Evolutionary conservation across 2,797 vertebrate genomes (phyloP), one percentile per base, ranked within the genome.

Genomic region (Apodemus agrarius): DNA sequence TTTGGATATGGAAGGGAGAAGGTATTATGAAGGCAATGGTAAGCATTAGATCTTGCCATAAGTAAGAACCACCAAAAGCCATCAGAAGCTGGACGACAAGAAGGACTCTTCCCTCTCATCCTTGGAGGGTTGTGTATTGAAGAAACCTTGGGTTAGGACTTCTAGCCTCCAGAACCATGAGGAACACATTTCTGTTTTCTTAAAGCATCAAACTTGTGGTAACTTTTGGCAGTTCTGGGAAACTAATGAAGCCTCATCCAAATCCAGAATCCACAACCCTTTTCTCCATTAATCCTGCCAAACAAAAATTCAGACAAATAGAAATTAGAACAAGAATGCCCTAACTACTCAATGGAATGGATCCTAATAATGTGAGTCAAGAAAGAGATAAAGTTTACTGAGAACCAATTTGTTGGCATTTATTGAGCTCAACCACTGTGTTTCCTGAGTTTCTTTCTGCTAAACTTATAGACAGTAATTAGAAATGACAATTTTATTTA

Each of bases 401-500:
- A 46, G 63, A 40, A 75, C 31, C 4, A 40, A 67, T 81, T 87
- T 89, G 6, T 10, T 89, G 34, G 82, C 9, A 67, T 82, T 37
- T 5, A 31, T 93, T 63, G 61, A 80, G 81, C 12, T 84, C 74
- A 92, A 72, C 74, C n/a, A 40, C 10, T 90, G 0, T 19, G 57
- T 65, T 65, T 94, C 49, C 46, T 84, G 86, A 22, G 4, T 12
- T 22, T 29, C 54, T 89, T 26, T 54, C 46, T 31, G 11, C 2
- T 84, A 76, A 87, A 43, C 14, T 59, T 63, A 83, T 34, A 84
- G 63, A n/a, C 0, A 83, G 52, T 88, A 72, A 75, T 84, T 84
- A 84, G 3, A 59, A 34, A 80, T 63, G 10, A 11, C 12, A 8
- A 34, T 65, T 83, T 52, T 57, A 76, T 17, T 93, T 26, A 75